A percentile compares a stretch with the other conserved stretches of the same genome.
These are phyloP conservation scores for Minunthozetes semirufus DNA, from an alignment of 2,888 invertebrate species.

Conservation along the genomic window DNA sequence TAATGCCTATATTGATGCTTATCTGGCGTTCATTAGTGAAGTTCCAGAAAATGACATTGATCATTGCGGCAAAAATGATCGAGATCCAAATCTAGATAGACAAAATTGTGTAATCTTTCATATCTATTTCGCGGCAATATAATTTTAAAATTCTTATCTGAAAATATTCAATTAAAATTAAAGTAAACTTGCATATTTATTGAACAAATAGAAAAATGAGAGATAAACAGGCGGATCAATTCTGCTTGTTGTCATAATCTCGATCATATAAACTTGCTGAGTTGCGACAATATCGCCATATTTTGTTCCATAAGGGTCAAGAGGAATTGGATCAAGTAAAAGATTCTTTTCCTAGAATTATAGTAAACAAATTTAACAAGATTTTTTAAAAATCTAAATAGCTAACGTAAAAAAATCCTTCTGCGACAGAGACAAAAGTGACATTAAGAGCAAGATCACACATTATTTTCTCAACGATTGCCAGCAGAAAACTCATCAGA, in stretches of 20 bases:
- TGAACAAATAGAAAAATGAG: background rate
- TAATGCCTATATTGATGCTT: background rate
- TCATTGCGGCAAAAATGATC: background rate
- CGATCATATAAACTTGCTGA: background rate
- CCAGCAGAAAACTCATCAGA: background rate
- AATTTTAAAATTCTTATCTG: too few relatives aligned
- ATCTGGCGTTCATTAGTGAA: background rate
- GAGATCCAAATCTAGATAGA: background rate
- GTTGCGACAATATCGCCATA: background rate
- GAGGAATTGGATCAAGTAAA: background rate
- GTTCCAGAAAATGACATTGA: background rate
- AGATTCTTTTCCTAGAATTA: background rate
- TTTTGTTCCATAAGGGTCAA: background rate
- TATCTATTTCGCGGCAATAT: too few relatives aligned
- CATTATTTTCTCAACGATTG: background rate
- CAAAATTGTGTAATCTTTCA: too few relatives aligned
- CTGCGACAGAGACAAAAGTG: background rate
- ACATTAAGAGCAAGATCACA: background rate
- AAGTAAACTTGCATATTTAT: too few relatives aligned
- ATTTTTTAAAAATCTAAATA: background rate
- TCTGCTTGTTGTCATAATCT: background rate
- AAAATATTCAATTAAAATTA: too few relatives aligned
- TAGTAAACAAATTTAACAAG: background rate
- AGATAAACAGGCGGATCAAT: background rate
- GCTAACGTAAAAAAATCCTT: background rate